Evolutionary conservation across 92 coral and sea anemone genomes (phyloP).

Genomic region (Phenganax subtilis): DNA sequence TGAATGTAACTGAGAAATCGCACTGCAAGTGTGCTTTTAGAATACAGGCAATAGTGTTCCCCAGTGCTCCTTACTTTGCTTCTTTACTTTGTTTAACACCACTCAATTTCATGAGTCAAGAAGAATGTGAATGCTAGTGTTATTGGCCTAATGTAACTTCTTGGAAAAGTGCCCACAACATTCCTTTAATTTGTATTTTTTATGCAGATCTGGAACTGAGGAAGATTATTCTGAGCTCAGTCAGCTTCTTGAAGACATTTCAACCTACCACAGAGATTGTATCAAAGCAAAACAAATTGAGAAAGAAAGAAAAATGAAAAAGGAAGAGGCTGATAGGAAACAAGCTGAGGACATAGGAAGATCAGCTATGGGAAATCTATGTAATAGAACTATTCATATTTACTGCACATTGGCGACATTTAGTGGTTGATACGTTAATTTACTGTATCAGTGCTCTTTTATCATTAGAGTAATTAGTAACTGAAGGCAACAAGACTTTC

Average conservation of each 20-base stretch:
- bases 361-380: no score
- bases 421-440: no score
- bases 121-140: background rate
- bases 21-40: background rate
- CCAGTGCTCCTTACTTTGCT: background rate
- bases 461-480: no score
- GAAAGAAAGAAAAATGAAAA: conserved; percentile 11
- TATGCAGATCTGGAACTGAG: conserved; percentile 8
- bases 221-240: conserved; percentile 6
- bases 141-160: conserved; percentile 1
- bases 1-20: no score
- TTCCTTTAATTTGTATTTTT: background rate
- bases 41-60: background rate
- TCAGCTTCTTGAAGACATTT: conserved; percentile 27
- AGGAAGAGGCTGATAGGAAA: background rate
- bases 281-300: background rate
- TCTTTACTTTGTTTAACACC: background rate
- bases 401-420: no score
- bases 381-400: no score
- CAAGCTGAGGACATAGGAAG: no score
- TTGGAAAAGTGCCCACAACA: background rate
- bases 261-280: conserved; percentile 18
- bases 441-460: no score
- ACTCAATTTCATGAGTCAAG: background rate
- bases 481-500: no score